Evolutionary conservation across 2,797 vertebrate species (phyloP), one percentile per base, ranked within the genome.

Genomic region (Esox lucius): DNA sequence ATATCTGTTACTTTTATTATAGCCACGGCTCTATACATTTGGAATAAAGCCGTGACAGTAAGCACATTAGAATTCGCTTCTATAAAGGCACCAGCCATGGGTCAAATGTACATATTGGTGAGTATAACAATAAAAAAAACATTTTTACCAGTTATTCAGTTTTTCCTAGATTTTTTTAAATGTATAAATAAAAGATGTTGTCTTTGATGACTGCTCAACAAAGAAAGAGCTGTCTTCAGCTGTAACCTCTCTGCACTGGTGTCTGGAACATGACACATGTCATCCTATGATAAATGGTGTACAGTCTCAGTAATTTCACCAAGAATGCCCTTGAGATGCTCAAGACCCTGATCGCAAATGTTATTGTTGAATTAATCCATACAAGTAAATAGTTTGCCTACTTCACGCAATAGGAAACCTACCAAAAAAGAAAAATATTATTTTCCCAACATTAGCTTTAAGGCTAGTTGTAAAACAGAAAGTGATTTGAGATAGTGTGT

Each of bases 281-380:
- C 97, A 98, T 96, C 92, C 96, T 96, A 96, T 98, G 97, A 99
- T 98, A 99, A 99, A 98, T 98, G 97, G 97, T 94, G 94, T 94
- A 91, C 95, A 96, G 96, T 95, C 96, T 96, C 96, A 96, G 97
- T 98, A 96, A 99, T 99, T 99, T 98, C 96, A 98, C 95, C 96
- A 94, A 96, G 95, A 98, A 98, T 98, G 96, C 98, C 97, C 98
- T 98, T 98, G 98, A 98, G 98, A 98, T 98, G 96, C 94, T 94
- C 94, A 94, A 95, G 96, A 96, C 96, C 96, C 94, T 91, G 94
- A 96, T 98, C 95, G 94, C 96, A 98, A 98, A 98, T 98, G 96
- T 96, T 98, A 96, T 96, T 98, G 96, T 98, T 98, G 97, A 98
- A 98, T 98, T 98, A 98, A 98, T 98, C 95, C 95, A 96, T 97